Base-by-base conservation (phyloP, 2,888 invertebrate species). In the Drosophila macrospina region DNA sequence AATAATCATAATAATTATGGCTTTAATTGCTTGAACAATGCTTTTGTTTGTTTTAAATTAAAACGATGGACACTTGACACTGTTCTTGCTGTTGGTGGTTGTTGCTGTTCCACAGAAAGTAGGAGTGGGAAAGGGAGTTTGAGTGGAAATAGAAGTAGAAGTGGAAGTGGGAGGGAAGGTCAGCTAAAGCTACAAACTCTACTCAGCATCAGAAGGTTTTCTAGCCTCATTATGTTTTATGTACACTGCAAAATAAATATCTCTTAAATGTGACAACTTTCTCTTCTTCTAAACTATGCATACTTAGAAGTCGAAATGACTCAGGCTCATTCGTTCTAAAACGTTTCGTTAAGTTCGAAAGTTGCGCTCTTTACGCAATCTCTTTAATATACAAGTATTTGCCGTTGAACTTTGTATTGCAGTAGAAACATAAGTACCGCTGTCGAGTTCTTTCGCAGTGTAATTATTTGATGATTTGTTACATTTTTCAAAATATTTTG, bases 41-140 rank as follows among this genome's bases (percentile, higher is more conserved):
- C 75, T 66, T 80, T 80, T 80, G 77, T 80, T 80, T 80, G 47
- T 68, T 77, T 80, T 80, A 80, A 80, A 80, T 80, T 80, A 77
- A 80, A 80, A 69, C 67, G 65, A 54, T 63, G 78, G 76, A 76
- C 76, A 77, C 74, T 77, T 76, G 74, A 70, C 63, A 74, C 70
- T 55, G 50, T 62, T 68, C 20, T 50, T 11, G 4, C 42, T 26
- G 20, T 32, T 20, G 45, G 51, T 7, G 32, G 41, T 62, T 64
- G 36, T 41, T 45, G 11, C 3, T 60, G 41, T 30, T 54, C 7
- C 41, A 11, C 39, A 32, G 30, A 39, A 20, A 8, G 28, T 28
- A 6, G 7, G 7, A 20, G 41, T 16, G 10, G 39, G 20, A 0
- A 20, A 11, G 20, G 24, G 5, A 13, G 13, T 4, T 5, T 4